A percentile compares a stretch with the other conserved stretches of the same genome.
phyloP scores from a whole-genome alignment of 2,113 vertebrate species.

The Gasterosteus aculeatus region DNA sequence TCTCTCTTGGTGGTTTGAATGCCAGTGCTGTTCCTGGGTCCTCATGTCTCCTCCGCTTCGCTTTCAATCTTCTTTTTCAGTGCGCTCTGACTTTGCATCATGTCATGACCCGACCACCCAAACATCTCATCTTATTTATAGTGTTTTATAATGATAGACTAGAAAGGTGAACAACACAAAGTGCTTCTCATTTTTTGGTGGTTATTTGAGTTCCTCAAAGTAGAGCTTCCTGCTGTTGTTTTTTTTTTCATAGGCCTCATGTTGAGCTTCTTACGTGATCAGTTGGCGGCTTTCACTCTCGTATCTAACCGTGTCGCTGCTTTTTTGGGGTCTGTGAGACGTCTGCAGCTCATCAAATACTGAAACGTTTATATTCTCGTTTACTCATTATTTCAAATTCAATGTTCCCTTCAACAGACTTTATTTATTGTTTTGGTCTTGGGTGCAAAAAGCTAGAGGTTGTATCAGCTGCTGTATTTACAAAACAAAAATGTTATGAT shows the following conservation, averaged over 20 bases:
- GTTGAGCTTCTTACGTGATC: slow-evolving; percentile 2
- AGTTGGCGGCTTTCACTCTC: slow-evolving; percentile 2
- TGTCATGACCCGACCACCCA: slow-evolving; percentile 13
- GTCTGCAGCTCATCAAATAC: neutral
- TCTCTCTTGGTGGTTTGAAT: neutral
- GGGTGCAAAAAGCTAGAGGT: too few relatives aligned
- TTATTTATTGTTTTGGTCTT: neutral
- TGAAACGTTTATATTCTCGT: neutral
- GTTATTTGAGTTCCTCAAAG: neutral
- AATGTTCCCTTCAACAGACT: neutral
- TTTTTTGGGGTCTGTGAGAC: neutral
- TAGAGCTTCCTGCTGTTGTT: neutral
- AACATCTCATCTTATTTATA: slow-evolving; percentile 22
- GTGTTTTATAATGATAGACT: neutral
- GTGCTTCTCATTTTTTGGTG: neutral
- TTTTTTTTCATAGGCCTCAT: neutral
- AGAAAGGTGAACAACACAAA: slow-evolving; percentile 4
- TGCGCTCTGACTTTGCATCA: neutral
- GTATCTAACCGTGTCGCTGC: neutral
- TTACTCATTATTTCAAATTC: neutral
- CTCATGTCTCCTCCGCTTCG: slow-evolving; percentile 2
- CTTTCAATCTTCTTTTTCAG: neutral
- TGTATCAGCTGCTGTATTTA: neutral
- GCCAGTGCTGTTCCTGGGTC: slow-evolving; percentile 24
- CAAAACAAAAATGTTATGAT: neutral